These are phyloP conservation scores for Pao palembangensis DNA, from an alignment of 2,113 vertebrate genomes.

Conservation along the genomic window DNA sequence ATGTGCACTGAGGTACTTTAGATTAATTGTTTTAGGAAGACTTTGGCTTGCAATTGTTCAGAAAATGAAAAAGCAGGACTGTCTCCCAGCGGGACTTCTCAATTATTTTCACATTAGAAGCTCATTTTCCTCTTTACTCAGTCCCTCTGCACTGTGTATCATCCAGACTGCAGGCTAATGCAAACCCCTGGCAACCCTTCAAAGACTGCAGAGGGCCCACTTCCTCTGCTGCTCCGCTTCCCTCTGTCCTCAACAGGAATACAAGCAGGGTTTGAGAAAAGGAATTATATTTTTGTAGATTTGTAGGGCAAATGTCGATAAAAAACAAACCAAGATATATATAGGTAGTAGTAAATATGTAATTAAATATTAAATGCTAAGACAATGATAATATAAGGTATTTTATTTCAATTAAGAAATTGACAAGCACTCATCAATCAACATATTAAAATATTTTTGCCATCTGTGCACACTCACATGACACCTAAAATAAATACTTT, in stretches of 20 bases:
- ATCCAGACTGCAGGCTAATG: slow-evolving; percentile 53
- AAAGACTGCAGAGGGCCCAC: slow-evolving; percentile 56
- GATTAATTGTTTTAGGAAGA: slow-evolving; percentile 23
- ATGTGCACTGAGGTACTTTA: neutral
- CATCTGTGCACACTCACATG: slow-evolving; percentile 59
- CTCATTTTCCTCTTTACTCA: slow-evolving; percentile 42
- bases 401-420: slow-evolving; percentile 79
- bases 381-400: slow-evolving; percentile 64
- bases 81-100: slow-evolving; percentile 44
- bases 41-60: slow-evolving; percentile 25
- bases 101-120: slow-evolving; percentile 48
- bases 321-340: neutral
- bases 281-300: too few species aligned
- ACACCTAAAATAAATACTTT: slow-evolving; percentile 81
- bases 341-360: neutral
- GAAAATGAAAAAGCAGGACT: slow-evolving; percentile 41
- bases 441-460: slow-evolving; percentile 74
- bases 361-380: neutral
- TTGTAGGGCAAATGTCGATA: neutral
- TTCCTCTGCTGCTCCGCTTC: slow-evolving; percentile 52
- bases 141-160: slow-evolving; percentile 38
- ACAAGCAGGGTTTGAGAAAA: neutral
- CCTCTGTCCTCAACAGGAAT: slow-evolving; percentile 20
- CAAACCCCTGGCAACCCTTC: slow-evolving; percentile 62
- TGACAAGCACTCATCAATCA: slow-evolving; percentile 77